Conservation (phyloP, 1,140 invertebrate genomes). For the Cepaea nemoralis region DNA sequence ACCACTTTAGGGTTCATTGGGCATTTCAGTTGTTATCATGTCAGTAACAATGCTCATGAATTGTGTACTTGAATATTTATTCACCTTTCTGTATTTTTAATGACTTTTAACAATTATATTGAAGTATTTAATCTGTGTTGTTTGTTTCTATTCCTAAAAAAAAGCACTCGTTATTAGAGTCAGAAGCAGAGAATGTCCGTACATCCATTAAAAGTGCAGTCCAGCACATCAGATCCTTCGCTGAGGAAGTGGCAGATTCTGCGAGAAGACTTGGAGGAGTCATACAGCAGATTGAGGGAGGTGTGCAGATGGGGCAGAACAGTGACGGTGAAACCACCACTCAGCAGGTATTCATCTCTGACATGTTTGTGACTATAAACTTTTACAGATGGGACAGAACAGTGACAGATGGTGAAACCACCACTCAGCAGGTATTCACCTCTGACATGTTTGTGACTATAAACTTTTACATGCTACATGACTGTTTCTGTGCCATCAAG, state of each 20-base stretch:
- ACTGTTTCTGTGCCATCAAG: no score
- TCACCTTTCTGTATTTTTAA: no score
- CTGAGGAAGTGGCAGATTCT: conserved; percentile 77
- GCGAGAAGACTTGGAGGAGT: conserved; percentile 73
- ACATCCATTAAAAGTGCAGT: conserved; percentile 74
- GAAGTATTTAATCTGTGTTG: no score
- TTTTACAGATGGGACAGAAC: conserved; percentile 55
- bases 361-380: no score
- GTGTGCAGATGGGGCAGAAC: conserved; percentile 56
- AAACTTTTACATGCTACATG: no score
- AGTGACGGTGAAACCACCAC: conserved; percentile 53
- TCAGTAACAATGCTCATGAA: no score
- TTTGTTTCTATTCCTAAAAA: conserved; percentile 55
- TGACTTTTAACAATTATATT: no score
- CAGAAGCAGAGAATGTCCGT: conserved; percentile 76
- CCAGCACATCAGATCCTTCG: conserved; percentile 75
- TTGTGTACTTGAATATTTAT: no score
- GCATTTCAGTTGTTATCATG: no score
- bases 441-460: no score
- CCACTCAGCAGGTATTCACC: conserved; percentile 56
- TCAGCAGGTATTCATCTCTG: conserved; percentile 53
- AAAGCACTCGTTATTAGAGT: conserved; percentile 76
- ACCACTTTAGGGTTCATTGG: no score
- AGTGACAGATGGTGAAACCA: conserved; percentile 52
- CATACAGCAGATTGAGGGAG: conserved; percentile 70